A percentile compares a stretch with the other conserved stretches of the same genome.
Evolutionary conservation across 2,113 vertebrate genomes (phyloP).

Genomic region (Lipophrys pholis): DNA sequence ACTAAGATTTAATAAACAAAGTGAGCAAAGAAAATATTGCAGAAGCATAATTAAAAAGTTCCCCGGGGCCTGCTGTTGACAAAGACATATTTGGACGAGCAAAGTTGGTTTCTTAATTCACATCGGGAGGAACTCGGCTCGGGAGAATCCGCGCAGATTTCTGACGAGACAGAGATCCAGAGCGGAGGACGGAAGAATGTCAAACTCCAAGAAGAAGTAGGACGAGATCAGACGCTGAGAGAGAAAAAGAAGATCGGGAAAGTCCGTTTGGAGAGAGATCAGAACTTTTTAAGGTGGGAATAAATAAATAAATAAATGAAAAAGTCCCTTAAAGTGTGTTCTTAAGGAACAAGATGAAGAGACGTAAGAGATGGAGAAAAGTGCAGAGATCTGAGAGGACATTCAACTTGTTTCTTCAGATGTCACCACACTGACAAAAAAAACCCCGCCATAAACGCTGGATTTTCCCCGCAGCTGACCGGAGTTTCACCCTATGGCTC

Average conservation of each 20-base stretch:
- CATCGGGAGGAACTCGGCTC: not conserved
- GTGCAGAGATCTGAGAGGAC: not conserved
- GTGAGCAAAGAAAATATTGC: not conserved
- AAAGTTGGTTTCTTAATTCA: not conserved
- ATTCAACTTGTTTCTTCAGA: constrained; percentile 2
- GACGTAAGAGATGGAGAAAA: not conserved
- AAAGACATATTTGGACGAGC: not conserved
- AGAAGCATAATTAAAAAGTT: not conserved
- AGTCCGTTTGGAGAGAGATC: not conserved
- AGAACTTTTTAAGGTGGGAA: constrained; percentile 8
- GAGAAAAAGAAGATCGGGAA: not conserved
- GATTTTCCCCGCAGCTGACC: not conserved
- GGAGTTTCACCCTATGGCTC: constrained; percentile 5
- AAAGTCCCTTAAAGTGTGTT: not conserved
- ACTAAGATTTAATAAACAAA: not conserved
- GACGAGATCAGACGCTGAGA: not conserved
- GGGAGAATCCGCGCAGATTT: too few relatives aligned
- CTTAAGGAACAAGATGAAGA: not conserved
- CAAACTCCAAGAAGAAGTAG: constrained; percentile 1
- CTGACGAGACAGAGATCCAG: not conserved
- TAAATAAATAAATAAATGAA: not conserved
- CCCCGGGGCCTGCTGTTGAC: not conserved
- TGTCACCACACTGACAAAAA: not conserved
- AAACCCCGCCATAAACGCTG: too few relatives aligned
- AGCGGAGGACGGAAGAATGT: constrained; percentile 17